Evolutionary conservation across 2,888 invertebrate genomes (phyloP).

Genomic region (Mayetiola destructor): DNA sequence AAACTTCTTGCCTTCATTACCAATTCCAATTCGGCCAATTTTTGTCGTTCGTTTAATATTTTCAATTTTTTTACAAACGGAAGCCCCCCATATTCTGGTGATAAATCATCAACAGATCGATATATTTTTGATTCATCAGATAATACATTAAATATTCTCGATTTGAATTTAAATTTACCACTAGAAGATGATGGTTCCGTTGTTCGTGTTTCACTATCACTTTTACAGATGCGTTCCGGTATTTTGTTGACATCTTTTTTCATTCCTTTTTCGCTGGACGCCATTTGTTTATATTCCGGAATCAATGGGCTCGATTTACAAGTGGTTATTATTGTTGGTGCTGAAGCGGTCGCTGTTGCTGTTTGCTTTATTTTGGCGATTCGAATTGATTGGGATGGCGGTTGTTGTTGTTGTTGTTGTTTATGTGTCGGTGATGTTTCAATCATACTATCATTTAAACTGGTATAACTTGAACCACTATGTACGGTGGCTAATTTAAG

Average conservation of each 20-base stretch:
- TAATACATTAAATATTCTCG: constrained; percentile 16
- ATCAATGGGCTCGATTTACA: constrained; percentile 12
- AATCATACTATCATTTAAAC: constrained; percentile 25
- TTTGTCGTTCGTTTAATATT: constrained; percentile 76
- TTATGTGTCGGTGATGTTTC: constrained; percentile 18
- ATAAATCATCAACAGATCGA: constrained; percentile 70
- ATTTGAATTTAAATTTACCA: constrained; percentile 13
- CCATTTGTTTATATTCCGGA: constrained; percentile 20
- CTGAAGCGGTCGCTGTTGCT: constrained; percentile 30
- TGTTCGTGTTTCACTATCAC: constrained; percentile 19
- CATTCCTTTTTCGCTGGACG: constrained; percentile 18
- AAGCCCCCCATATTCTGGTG: constrained; percentile 71
- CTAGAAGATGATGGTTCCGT: neutral
- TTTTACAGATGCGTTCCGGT: constrained; percentile 17
- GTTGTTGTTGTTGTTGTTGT: constrained; percentile 11
- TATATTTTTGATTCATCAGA: constrained; percentile 49
- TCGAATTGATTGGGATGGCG: constrained; percentile 18
- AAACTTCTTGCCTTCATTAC: constrained; percentile 64
- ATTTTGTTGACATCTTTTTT: constrained; percentile 14
- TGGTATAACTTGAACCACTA: constrained; percentile 31
- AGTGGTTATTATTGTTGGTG: constrained; percentile 17
- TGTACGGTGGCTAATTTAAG: constrained; percentile 51
- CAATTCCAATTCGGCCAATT: constrained; percentile 65
- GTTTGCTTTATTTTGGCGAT: constrained; percentile 24
- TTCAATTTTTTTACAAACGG: constrained; percentile 80